Conservation (phyloP, 2,797 vertebrate genomes). For the Silurus lanzhouensis region DNA sequence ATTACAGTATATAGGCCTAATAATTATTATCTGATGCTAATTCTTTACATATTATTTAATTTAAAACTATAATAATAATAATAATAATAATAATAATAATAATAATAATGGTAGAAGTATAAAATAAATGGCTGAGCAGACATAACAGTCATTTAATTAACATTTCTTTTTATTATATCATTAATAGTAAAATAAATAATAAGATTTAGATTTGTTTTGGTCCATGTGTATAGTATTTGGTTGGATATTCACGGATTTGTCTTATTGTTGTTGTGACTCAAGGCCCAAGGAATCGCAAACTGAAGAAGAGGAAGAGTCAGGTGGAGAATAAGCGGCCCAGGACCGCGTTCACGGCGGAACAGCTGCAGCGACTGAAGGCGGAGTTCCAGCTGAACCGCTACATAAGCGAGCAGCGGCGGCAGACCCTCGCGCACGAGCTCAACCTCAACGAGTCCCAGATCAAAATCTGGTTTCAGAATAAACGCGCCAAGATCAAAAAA, state of each 20-base stretch:
- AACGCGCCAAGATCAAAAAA: slow-evolving; percentile 93
- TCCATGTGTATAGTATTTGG: slow-evolving; percentile 7
- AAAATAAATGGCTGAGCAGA: neutral
- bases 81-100: no score
- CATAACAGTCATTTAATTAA: neutral
- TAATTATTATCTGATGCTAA: no score
- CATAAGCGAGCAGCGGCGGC: slow-evolving; percentile 90
- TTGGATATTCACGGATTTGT: slow-evolving; percentile 54
- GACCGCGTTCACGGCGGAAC: slow-evolving; percentile 93
- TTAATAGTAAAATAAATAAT: neutral
- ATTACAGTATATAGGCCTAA: no score
- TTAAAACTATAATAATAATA: neutral
- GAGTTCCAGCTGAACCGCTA: slow-evolving; percentile 93
- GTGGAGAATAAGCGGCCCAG: slow-evolving; percentile 91
- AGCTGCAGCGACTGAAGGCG: slow-evolving; percentile 90
- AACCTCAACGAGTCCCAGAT: slow-evolving; percentile 94
- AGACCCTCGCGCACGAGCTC: slow-evolving; percentile 89
- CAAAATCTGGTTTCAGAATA: slow-evolving; percentile 98
- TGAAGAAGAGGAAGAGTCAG: slow-evolving; percentile 91
- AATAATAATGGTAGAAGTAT: neutral
- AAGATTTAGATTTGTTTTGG: neutral
- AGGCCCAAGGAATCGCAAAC: slow-evolving; percentile 93
- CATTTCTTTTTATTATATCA: neutral
- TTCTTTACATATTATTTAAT: no score
- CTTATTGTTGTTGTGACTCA: slow-evolving; percentile 69